A percentile compares a stretch with the other conserved stretches of the same genome.
These are phyloP conservation scores for Rotaria macrura DNA, from an alignment of 2,888 invertebrate genomes.

Conservation along the genomic window DNA sequence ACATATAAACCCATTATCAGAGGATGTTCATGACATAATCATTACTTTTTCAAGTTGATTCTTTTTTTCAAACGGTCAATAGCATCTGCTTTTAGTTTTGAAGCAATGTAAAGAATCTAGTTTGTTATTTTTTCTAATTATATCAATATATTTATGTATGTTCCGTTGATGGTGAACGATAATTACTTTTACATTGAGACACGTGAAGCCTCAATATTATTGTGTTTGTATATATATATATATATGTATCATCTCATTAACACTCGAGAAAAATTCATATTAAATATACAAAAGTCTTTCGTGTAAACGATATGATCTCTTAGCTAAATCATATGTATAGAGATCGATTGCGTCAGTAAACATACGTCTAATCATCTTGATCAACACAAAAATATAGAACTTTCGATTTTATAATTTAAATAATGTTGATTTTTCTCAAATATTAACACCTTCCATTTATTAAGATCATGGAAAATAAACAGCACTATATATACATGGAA, in stretches of 20 bases:
- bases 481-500: too few relatives aligned
- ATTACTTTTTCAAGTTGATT: not conserved
- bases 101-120: not conserved
- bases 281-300: not conserved
- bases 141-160: not conserved
- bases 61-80: not conserved
- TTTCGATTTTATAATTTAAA: not conserved
- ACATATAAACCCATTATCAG: not conserved
- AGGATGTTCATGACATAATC: slow-evolving; percentile 1
- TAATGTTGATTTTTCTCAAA: not conserved
- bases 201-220: not conserved
- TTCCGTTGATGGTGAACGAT: not conserved
- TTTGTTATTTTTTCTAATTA: slow-evolving; percentile 1
- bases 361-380: not conserved
- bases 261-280: not conserved
- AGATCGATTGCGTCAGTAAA: not conserved
- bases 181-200: not conserved
- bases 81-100: not conserved
- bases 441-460: not conserved
- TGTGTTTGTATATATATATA: not conserved
- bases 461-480: too few relatives aligned
- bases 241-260: not conserved
- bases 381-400: not conserved
- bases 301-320: slow-evolving; percentile 1
- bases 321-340: not conserved